phyloP scores from a whole-genome alignment of 2,797 vertebrate genomes.

The Myotis daubentonii region DNA sequence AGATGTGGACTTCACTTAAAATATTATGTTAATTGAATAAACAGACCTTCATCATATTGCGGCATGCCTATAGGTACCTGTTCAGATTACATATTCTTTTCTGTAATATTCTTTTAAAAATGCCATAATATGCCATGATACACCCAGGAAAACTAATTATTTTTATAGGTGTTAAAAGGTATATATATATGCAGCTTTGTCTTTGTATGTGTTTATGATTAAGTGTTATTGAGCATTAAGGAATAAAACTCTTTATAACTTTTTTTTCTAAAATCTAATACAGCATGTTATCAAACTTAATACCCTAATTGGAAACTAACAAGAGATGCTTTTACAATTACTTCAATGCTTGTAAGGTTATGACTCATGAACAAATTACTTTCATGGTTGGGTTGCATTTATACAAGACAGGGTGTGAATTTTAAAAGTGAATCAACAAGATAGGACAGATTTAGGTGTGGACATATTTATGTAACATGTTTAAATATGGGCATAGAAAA shows the following conservation, averaged over 20 bases:
- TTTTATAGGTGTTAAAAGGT: conserved; percentile 65
- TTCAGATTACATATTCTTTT: not conserved
- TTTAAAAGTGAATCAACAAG: conserved; percentile 85
- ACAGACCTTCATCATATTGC: not conserved
- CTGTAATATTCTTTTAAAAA: not conserved
- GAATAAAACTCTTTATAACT: conserved; percentile 59
- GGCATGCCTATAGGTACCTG: not conserved
- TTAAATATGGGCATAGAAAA: conserved; percentile 74
- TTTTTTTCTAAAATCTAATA: conserved; percentile 64
- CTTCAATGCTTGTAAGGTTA: conserved; percentile 78
- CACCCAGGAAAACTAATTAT: conserved; percentile 35
- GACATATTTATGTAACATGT: conserved; percentile 82
- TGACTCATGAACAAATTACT: conserved; percentile 85
- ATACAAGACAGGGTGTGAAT: conserved; percentile 84
- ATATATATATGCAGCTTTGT: conserved; percentile 53
- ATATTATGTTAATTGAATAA: conserved; percentile 9
- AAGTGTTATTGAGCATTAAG: conserved; percentile 62
- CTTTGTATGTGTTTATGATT: conserved; percentile 58
- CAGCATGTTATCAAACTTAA: conserved; percentile 76
- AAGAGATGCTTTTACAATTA: conserved; percentile 79
- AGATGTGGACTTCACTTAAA: not conserved
- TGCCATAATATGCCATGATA: conserved; percentile 2
- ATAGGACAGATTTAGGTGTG: conserved; percentile 85
- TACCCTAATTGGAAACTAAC: conserved; percentile 73
- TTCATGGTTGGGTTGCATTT: conserved; percentile 81